Conservation (phyloP, 1,140 invertebrate genomes). For the Wasmannia auropunctata region DNA sequence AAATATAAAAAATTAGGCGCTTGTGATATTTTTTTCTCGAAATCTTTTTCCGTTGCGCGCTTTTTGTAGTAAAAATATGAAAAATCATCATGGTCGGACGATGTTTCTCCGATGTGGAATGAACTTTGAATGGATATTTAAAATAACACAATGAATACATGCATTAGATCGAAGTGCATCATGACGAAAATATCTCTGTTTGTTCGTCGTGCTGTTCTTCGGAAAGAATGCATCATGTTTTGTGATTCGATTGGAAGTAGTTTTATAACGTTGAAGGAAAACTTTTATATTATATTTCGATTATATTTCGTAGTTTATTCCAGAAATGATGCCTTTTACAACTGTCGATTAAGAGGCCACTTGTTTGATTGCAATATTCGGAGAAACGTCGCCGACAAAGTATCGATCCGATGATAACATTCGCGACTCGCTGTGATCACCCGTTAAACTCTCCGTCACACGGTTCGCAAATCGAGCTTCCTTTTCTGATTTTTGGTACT, state of each 20-base stretch:
- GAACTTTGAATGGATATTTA: not conserved
- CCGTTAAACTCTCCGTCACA: conserved; percentile 57
- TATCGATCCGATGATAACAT: conserved; percentile 2
- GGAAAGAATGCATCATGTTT: not conserved
- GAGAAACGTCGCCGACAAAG: conserved; percentile 11
- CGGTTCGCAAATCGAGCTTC: conserved; percentile 7
- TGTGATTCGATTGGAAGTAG: not conserved
- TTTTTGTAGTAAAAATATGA: not conserved
- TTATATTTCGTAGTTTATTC: not conserved
- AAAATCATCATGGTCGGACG: not conserved
- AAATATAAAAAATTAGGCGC: not conserved
- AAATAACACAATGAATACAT: conserved; percentile 10
- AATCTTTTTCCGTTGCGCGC: not conserved
- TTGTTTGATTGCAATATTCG: not conserved
- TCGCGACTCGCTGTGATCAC: conserved; percentile 53
- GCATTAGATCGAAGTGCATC: conserved; percentile 29
- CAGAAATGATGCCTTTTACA: not conserved
- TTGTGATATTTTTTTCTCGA: not conserved
- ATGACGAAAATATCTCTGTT: conserved; percentile 51
- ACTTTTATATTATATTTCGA: not conserved
- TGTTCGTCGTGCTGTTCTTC: conserved; percentile 24
- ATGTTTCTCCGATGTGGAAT: conserved; percentile 17
- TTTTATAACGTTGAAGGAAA: not conserved
- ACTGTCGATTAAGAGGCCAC: not conserved
- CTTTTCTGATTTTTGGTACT: not conserved